Percentiles rank a stretch among this genome's conserved stretches.
Evolutionary conservation across 1,140 invertebrate species (phyloP).

Genomic region (Drosophila punjabiensis): DNA sequence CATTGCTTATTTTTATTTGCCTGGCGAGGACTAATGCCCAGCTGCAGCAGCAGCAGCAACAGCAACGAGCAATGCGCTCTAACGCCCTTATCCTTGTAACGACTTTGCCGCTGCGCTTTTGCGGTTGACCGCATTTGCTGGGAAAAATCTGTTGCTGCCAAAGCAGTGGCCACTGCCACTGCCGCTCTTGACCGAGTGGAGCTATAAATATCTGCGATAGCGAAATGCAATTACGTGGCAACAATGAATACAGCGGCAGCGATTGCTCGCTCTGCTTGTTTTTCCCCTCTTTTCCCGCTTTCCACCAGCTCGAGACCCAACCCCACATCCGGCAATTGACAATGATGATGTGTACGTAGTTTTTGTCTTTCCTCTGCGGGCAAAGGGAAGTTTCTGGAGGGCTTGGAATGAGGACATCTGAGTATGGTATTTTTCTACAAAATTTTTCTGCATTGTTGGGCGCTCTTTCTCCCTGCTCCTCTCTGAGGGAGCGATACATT

Average conservation of each 20-base stretch:
- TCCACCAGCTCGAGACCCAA: background rate
- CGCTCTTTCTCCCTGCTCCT: slow-evolving; percentile 7
- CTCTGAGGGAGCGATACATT: slow-evolving; percentile 66
- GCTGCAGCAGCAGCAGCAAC: slow-evolving; percentile 38
- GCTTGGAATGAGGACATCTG: slow-evolving; percentile 14
- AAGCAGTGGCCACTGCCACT: slow-evolving; percentile 68
- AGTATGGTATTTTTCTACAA: slow-evolving; percentile 69
- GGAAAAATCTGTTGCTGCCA: slow-evolving; percentile 81
- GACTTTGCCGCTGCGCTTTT: slow-evolving; percentile 80
- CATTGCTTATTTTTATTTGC: slow-evolving; percentile 82
- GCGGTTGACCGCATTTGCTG: slow-evolving; percentile 82
- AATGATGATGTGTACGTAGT: slow-evolving; percentile 82
- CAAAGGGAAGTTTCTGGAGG: slow-evolving; percentile 24
- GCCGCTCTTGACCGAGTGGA: slow-evolving; percentile 81
- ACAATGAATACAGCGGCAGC: slow-evolving; percentile 82
- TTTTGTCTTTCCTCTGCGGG: slow-evolving; percentile 66
- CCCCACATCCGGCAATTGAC: slow-evolving; percentile 80
- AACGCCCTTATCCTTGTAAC: slow-evolving; percentile 81
- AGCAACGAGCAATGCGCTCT: slow-evolving; percentile 70
- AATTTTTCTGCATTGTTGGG: slow-evolving; percentile 74
- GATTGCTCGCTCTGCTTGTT: slow-evolving; percentile 65
- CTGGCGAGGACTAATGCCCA: slow-evolving; percentile 72
- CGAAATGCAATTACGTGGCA: slow-evolving; percentile 84
- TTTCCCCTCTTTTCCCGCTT: background rate
- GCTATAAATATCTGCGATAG: slow-evolving; percentile 84